Evolutionary conservation across 2,797 vertebrate species (phyloP).

Genomic region (Acanthornis magna): DNA sequence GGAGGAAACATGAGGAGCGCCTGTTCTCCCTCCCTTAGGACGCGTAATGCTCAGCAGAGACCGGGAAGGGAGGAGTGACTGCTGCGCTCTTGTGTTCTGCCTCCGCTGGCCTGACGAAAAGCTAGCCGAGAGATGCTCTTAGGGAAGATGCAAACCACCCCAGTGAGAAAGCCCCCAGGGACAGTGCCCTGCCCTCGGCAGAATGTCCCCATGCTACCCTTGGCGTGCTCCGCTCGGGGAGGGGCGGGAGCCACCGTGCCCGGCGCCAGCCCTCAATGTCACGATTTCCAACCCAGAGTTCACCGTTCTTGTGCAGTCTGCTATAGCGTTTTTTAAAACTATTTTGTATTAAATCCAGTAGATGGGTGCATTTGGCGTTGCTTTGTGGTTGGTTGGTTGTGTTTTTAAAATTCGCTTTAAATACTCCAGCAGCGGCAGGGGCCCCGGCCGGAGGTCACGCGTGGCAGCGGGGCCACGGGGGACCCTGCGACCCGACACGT

Average conservation of each 20-base stretch:
- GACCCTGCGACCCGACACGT: neutral
- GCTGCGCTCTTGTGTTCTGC: neutral
- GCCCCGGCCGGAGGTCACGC: neutral
- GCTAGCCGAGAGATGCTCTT: neutral
- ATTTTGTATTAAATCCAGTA: neutral
- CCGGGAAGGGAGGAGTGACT: neutral
- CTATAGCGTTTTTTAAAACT: neutral
- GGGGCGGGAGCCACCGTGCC: neutral
- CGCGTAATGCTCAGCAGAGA: neutral
- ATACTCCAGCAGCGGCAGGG: neutral
- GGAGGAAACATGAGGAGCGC: neutral
- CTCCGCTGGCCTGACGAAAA: neutral
- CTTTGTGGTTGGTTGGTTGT: neutral
- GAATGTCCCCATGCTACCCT: rapidly evolving
- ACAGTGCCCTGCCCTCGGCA: neutral
- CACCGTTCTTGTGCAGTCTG: neutral
- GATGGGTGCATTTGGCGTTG: neutral
- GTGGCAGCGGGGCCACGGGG: neutral
- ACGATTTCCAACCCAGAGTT: neutral
- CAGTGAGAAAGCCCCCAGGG: neutral
- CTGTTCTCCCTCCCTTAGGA: neutral
- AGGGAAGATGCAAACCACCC: rapidly evolving
- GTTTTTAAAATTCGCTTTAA: neutral
- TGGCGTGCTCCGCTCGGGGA: rapidly evolving
- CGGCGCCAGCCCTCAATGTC: rapidly evolving